Evolutionary conservation across 1,140 invertebrate species (phyloP).

Genomic region (Akabosia matsudoensis): DNA sequence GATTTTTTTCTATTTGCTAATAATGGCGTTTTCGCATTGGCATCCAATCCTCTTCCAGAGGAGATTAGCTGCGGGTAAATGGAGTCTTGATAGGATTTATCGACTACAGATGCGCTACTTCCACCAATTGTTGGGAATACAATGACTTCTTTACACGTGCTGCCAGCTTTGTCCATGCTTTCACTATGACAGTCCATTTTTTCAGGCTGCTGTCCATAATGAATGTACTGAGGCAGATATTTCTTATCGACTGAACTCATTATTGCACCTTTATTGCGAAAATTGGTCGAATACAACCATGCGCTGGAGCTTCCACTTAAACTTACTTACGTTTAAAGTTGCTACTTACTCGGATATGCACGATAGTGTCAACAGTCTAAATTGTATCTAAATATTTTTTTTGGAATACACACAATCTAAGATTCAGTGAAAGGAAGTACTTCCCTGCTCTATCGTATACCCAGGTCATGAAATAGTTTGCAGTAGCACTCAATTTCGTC

Average conservation of each 20-base stretch:
- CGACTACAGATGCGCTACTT: neutral
- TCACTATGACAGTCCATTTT: conserved; percentile 1
- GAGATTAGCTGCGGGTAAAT: conserved; percentile 12
- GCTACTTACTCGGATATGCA: too few relatives aligned
- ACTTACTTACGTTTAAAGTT: too few relatives aligned
- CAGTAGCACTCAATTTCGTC: too few relatives aligned
- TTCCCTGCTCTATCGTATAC: too few relatives aligned
- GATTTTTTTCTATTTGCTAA: conserved; percentile 38
- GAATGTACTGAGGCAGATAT: conserved; percentile 45
- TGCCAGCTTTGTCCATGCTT: neutral
- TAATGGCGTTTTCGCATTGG: conserved; percentile 36
- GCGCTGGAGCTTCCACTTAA: too few relatives aligned
- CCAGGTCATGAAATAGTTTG: too few relatives aligned
- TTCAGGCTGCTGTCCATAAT: neutral
- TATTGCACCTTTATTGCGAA: neutral
- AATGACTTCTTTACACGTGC: neutral
- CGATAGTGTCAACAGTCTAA: too few relatives aligned
- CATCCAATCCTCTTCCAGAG: neutral
- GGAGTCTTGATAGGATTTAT: neutral
- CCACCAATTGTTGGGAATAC: conserved; percentile 8
- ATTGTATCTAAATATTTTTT: too few relatives aligned
- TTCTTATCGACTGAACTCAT: conserved; percentile 29
- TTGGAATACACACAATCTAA: too few relatives aligned
- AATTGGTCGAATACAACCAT: too few relatives aligned
- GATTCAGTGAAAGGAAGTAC: too few relatives aligned